Percentiles rank a stretch among this genome's conserved stretches.
phyloP scores from a whole-genome alignment of 2,888 invertebrate genomes.

The Tiliacea citrago region DNA sequence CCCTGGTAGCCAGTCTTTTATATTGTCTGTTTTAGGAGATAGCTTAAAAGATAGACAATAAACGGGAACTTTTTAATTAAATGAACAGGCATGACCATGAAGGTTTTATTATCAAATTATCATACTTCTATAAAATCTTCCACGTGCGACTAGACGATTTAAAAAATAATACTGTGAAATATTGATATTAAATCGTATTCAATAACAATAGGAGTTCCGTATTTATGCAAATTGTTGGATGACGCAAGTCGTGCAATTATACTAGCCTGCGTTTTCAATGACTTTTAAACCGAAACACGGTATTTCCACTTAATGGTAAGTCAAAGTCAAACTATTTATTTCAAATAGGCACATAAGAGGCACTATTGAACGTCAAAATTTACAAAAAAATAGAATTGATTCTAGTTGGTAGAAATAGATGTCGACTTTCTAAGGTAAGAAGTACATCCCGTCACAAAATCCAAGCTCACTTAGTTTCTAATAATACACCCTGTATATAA shows the following conservation, averaged over 20 bases:
- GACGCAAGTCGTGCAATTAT: background rate
- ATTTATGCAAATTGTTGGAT: background rate
- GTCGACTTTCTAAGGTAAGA: background rate
- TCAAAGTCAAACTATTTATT: no score
- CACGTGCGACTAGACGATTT: background rate
- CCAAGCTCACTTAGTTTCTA: slow-evolving; percentile 15
- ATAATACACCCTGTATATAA: slow-evolving; percentile 16
- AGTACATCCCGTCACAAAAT: background rate
- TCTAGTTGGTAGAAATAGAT: background rate
- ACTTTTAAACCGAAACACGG: background rate
- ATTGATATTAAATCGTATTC: background rate
- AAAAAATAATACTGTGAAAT: background rate
- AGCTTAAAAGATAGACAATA: slow-evolving; percentile 25
- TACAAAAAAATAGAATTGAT: no score
- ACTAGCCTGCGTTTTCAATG: background rate
- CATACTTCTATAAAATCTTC: background rate
- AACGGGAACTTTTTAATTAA: slow-evolving; percentile 30
- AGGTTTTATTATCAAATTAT: background rate
- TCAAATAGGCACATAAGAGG: no score
- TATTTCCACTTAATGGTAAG: no score
- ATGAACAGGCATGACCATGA: background rate
- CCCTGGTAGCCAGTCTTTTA: slow-evolving; percentile 34
- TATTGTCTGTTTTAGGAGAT: slow-evolving; percentile 34
- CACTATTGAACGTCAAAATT: no score
- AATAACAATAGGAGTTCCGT: background rate